Percentiles rank a stretch among this genome's conserved stretches.
These are phyloP conservation scores for Contarinia nasturtii DNA, from an alignment of 1,140 invertebrate genomes.

Conservation along the genomic window DNA sequence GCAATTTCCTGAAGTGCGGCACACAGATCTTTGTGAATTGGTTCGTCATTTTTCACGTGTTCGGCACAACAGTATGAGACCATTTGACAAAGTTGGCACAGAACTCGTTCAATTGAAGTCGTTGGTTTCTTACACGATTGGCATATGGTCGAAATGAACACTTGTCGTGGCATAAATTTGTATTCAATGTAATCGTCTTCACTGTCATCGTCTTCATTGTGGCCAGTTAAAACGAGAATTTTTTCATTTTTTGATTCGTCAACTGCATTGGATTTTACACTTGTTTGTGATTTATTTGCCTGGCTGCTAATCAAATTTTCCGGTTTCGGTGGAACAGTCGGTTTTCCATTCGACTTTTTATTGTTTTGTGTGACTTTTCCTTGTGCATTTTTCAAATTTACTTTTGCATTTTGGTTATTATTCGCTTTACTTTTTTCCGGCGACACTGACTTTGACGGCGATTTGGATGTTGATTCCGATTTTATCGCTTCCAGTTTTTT, in stretches of 20 bases:
- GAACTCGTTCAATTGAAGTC: constrained; percentile 3
- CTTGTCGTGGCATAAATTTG: constrained; percentile 18
- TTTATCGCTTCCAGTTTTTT: too few relatives aligned
- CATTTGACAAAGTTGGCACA: constrained; percentile 28
- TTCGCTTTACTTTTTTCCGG: neutral
- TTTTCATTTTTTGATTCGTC: too few relatives aligned
- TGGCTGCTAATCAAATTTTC: neutral
- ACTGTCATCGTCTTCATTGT: constrained; percentile 7
- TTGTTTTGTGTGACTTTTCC: too few relatives aligned
- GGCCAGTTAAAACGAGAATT: neutral
- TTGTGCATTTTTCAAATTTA: too few relatives aligned
- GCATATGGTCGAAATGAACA: constrained; percentile 18
- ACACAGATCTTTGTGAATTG: constrained; percentile 27
- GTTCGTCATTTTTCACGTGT: constrained; percentile 25
- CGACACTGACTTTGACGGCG: neutral
- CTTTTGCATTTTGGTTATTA: too few relatives aligned
- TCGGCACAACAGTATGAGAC: constrained; percentile 29
- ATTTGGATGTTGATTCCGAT: neutral
- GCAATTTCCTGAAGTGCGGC: constrained; percentile 15
- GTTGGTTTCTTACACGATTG: constrained; percentile 11
- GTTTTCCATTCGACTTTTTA: neutral
- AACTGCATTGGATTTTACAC: too few relatives aligned
- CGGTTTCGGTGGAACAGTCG: neutral
- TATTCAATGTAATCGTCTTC: constrained; percentile 22
- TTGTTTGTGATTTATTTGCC: too few relatives aligned